Base-by-base conservation (phyloP, 2,797 vertebrate genomes). In the Hippoglossus hippoglossus region DNA sequence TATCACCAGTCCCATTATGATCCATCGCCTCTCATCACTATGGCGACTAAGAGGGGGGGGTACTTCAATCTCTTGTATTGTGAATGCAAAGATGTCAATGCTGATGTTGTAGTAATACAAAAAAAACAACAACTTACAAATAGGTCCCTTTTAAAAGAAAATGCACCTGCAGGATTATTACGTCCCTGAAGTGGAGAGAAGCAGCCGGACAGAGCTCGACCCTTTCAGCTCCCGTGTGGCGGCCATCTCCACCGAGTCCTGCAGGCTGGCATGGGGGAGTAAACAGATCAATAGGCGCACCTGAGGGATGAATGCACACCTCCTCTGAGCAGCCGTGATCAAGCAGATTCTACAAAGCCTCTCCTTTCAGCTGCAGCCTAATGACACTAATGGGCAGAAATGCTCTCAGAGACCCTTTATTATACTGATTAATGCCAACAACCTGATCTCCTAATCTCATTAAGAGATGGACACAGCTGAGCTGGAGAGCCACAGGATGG, bases 361-460 rank as follows among this genome's bases (percentile, higher is more conserved):
- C 82, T 77, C 53, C 80, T 86, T 83, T 84, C 84, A 89, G 86
- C 88, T 69, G 80, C 65, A 51, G 79, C 73, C 85, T 92, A 91
- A 91, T 90, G 90, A 91, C 79, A 67, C 86, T 89, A 92, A 90
- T 90, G 87, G 86, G 83, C 80, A 81, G 64, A 81, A 78, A 86
- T 82, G 88, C 89, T 91, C 87, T 84, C 86, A 79, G 88, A 91
- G 86, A 84, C 77, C 89, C 81, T 90, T 89, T 87, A 88, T 91
- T 92, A 89, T 75, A 47, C 75, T 89, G 87, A 93, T 93, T 91
- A 94, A 85, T 67, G 75, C 86, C 84, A 82, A 79, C 86, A 84
- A 86, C 81, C 87, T 86, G 65, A 89, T 89, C 83, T 89, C 82
- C 79, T 91, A 84, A 93, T 92, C 92, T 86, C 87, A 94, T 94